Percentiles rank a stretch among this genome's conserved stretches.
Conservation (phyloP, 2,797 vertebrate genomes). For the Amphiprion clarkii region DNA sequence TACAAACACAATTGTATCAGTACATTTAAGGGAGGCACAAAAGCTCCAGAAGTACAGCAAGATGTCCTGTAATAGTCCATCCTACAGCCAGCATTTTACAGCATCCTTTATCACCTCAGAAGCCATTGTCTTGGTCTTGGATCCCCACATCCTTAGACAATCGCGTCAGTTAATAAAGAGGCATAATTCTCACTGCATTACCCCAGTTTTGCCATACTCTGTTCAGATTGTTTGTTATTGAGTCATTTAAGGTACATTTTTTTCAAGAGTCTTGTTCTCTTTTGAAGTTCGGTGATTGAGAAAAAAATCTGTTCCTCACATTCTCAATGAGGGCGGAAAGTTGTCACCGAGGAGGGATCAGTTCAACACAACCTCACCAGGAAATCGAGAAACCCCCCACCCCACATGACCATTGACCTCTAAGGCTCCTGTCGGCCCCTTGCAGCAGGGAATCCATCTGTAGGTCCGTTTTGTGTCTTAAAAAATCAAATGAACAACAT, state of each 20-base stretch:
- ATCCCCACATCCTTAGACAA: slow-evolving; percentile 62
- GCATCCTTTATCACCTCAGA: slow-evolving; percentile 55
- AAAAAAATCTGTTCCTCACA: slow-evolving; percentile 59
- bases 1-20: slow-evolving; percentile 79
- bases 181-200: slow-evolving; percentile 58
- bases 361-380: slow-evolving; percentile 72
- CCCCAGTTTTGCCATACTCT: slow-evolving; percentile 58
- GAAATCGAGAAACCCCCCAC: slow-evolving; percentile 70
- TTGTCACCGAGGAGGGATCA: slow-evolving; percentile 54
- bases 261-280: slow-evolving; percentile 50
- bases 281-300: slow-evolving; percentile 44
- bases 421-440: slow-evolving; percentile 72
- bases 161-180: slow-evolving; percentile 62
- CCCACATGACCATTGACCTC: slow-evolving; percentile 68
- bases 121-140: slow-evolving; percentile 70
- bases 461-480: slow-evolving; percentile 81
- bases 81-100: slow-evolving; percentile 31
- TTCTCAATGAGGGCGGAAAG: slow-evolving; percentile 64
- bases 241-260: slow-evolving; percentile 63
- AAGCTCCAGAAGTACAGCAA: slow-evolving; percentile 70
- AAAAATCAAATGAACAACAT: slow-evolving; percentile 83
- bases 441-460: slow-evolving; percentile 61
- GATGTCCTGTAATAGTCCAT: slow-evolving; percentile 47
- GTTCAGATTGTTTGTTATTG: slow-evolving; percentile 50
- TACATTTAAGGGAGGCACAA: slow-evolving; percentile 74